Evolutionary conservation across 2,888 invertebrate species (phyloP).

Genomic region (Ectemnius lituratus): DNA sequence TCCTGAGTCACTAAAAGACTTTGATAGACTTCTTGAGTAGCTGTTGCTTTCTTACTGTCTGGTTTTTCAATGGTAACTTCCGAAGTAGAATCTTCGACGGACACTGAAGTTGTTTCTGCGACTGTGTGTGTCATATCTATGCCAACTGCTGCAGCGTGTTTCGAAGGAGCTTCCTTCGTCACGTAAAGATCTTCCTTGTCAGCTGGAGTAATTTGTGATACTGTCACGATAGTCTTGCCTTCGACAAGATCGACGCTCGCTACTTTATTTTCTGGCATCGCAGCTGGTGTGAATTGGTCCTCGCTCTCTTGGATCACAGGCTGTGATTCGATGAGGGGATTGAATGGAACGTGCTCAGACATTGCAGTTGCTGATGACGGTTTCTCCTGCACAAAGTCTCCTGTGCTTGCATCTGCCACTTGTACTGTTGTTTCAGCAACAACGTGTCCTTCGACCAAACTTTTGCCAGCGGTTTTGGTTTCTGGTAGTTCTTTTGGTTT

Average conservation of each 20-base stretch:
- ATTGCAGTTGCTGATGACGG: slow-evolving; percentile 68
- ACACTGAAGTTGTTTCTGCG: slow-evolving; percentile 77
- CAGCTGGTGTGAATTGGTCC: slow-evolving; percentile 72
- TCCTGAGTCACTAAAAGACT: slow-evolving; percentile 70
- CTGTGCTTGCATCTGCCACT: slow-evolving; percentile 73
- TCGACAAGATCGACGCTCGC: slow-evolving; percentile 79
- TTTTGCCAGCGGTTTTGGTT: slow-evolving; percentile 63
- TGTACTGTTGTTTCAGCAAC: slow-evolving; percentile 73
- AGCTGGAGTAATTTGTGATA: slow-evolving; percentile 77
- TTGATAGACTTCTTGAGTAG: slow-evolving; percentile 63
- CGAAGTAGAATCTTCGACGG: slow-evolving; percentile 68
- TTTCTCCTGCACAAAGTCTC: slow-evolving; percentile 66
- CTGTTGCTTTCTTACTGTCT: slow-evolving; percentile 53
- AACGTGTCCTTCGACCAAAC: slow-evolving; percentile 61
- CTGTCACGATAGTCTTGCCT: slow-evolving; percentile 77
- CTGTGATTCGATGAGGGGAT: slow-evolving; percentile 79
- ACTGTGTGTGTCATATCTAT: slow-evolving; percentile 71
- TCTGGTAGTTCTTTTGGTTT: slow-evolving; percentile 74
- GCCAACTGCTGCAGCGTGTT: slow-evolving; percentile 58
- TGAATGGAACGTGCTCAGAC: slow-evolving; percentile 75
- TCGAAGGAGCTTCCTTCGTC: slow-evolving; percentile 60
- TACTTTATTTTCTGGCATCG: slow-evolving; percentile 72
- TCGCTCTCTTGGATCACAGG: slow-evolving; percentile 80
- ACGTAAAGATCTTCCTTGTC: slow-evolving; percentile 78
- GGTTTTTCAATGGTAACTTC: slow-evolving; percentile 55